Base-by-base conservation (phyloP, 2,888 invertebrate genomes). In the Himalopsyche kuldschensis region DNA sequence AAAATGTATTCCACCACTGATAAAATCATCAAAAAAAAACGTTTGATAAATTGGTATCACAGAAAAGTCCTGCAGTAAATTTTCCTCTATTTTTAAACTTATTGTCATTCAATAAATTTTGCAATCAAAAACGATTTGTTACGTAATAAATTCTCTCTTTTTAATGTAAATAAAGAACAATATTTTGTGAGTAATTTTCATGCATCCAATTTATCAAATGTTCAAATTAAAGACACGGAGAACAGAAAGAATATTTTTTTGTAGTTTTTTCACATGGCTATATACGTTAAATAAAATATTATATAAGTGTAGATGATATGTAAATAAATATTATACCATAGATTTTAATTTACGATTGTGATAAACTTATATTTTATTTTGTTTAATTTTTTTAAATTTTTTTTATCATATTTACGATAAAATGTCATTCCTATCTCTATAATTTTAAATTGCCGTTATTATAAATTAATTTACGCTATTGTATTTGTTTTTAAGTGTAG, bases 261-360 rank as follows among this genome's bases (percentile, higher is more conserved):
- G 78, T 78, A 78, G 78, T 78, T 78, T 78, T 78, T 78, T 78
- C 78, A 78, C 78, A 78, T 78, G 78, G 78, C 78, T 78, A 78
- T 78, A 46, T 78, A 78, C 78, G 69, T 69, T 30, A 27, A 27
- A 69, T 27, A 11, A 78, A 78, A 78, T 41, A 76, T 76, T 31
- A 76, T 24, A 24, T 76, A 76, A 76, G 76, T 32, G 76, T 76
- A 76, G 76, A 76, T 32, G 41, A 76, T 76, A 69, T 76, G 76
- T 76, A 76, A 76, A 76, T 76, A 76, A 32, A 76, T 76, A 41
- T 76, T 76, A 35, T 76, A 69, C 69, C 69, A 69, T 69, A 69
- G 24, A 69, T 27, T 69, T 30, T 69, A 69, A 69, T 69, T 69
- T 69, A 69, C 69, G 11, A 69, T 69, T 69, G 69, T 69, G 69